phyloP scores from a whole-genome alignment of 2,888 invertebrate genomes.

The Ceramica pisi region DNA sequence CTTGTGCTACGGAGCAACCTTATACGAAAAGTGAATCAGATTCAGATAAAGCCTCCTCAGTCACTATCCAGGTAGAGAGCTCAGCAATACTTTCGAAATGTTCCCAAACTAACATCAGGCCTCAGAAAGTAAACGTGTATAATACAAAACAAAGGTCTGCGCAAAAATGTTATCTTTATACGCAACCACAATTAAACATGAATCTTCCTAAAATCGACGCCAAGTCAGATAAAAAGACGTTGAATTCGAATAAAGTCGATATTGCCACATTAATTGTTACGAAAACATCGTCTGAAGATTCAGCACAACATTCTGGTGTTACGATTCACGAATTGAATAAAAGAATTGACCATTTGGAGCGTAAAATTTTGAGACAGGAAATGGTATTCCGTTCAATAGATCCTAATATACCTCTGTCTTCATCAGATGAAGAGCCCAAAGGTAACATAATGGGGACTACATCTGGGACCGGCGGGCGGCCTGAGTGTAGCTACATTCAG shows the following conservation, averaged over 20 bases:
- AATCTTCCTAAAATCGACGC: conserved; percentile 76
- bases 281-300: conserved; percentile 76
- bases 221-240: conserved; percentile 70
- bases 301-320: conserved; percentile 64
- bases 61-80: conserved; percentile 71
- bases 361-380: conserved; percentile 83
- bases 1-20: conserved; percentile 67
- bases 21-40: conserved; percentile 68
- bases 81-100: conserved; percentile 72
- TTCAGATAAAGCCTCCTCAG: conserved; percentile 69
- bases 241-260: conserved; percentile 75
- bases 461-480: conserved; percentile 72
- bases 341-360: conserved; percentile 82
- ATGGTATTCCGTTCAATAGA: conserved; percentile 83
- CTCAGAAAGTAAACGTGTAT: conserved; percentile 67
- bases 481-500: conserved; percentile 86
- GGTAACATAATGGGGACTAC: conserved; percentile 72
- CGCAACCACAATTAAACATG: conserved; percentile 78
- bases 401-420: conserved; percentile 78
- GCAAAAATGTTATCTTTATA: conserved; percentile 82
- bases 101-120: conserved; percentile 66
- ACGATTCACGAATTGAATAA: conserved; percentile 76
- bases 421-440: conserved; percentile 81
- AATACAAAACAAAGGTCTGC: conserved; percentile 72
- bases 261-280: conserved; percentile 78